Conservation (phyloP, 1,140 invertebrate genomes). For the Oncopeltus fasciatus region DNA sequence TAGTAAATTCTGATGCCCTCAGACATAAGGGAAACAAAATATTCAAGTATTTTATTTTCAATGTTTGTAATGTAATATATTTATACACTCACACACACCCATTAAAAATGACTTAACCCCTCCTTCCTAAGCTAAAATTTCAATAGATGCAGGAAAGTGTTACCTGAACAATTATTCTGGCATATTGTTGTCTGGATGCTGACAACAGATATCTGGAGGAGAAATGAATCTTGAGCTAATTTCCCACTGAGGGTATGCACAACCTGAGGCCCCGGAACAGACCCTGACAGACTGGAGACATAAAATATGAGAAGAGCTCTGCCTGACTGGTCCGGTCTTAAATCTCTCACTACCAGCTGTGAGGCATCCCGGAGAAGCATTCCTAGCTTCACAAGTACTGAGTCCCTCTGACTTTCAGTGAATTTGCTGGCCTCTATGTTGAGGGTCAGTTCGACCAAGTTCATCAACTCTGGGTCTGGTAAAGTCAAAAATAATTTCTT, state of each 20-base stretch:
- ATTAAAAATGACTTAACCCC: too few species aligned
- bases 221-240: slow-evolving; percentile 48
- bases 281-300: slow-evolving; percentile 35
- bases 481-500: neutral
- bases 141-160: neutral
- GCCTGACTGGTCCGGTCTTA: slow-evolving; percentile 42
- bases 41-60: too few species aligned
- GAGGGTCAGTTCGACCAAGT: slow-evolving; percentile 67
- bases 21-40: too few species aligned
- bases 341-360: slow-evolving; percentile 44
- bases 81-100: too few species aligned
- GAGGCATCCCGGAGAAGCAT: slow-evolving; percentile 54
- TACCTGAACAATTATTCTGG: slow-evolving; percentile 81
- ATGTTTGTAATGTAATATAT: too few species aligned
- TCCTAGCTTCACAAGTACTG: slow-evolving; percentile 57
- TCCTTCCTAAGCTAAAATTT: too few species aligned
- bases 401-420: slow-evolving; percentile 57
- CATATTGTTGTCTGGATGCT: slow-evolving; percentile 69
- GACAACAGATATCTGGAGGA: slow-evolving; percentile 58
- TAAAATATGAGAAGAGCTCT: slow-evolving; percentile 46
- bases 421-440: slow-evolving; percentile 47
- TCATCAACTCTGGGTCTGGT: slow-evolving; percentile 49
- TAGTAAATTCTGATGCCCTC: too few species aligned
- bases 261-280: slow-evolving; percentile 39
- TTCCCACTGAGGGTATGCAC: slow-evolving; percentile 48